Evolutionary conservation across 2,888 invertebrate species (phyloP).

Genomic region (Alviniconcha strummeri): DNA sequence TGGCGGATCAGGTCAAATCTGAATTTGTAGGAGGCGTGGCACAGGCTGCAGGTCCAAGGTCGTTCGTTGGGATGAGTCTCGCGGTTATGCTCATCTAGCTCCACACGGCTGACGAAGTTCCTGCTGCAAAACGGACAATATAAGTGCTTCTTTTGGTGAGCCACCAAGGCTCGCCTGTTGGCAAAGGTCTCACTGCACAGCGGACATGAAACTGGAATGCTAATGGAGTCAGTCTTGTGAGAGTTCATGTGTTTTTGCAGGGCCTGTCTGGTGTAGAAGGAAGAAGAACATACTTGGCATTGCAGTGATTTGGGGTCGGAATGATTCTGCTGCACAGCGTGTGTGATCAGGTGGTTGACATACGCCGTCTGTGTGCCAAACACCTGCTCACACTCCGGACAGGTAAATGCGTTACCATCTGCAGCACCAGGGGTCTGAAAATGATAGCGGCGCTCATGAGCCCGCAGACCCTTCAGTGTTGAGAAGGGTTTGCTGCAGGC

Average conservation of each 20-base stretch:
- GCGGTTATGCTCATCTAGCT: neutral
- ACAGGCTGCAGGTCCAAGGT: neutral
- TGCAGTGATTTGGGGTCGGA: neutral
- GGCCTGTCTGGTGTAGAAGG: neutral
- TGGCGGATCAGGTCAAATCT: slow-evolving; percentile 4
- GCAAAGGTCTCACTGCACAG: too few relatives aligned
- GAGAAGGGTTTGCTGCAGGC: neutral
- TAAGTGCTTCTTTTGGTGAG: slow-evolving; percentile 6
- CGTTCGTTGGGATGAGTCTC: neutral
- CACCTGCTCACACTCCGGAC: neutral
- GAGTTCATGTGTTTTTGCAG: neutral
- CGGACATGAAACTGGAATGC: too few relatives aligned
- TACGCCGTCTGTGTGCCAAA: neutral
- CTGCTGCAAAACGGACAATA: neutral
- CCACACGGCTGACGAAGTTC: neutral
- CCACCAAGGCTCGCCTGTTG: neutral
- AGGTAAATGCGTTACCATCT: neutral
- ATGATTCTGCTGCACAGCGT: neutral
- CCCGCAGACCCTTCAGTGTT: neutral
- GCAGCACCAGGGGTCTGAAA: neutral
- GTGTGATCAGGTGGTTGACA: neutral
- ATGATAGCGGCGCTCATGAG: neutral
- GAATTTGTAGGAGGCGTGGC: neutral
- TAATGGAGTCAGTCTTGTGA: neutral
- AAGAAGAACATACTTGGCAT: neutral